These are phyloP conservation scores for Corella eumyota DNA, from an alignment of 23 tunicate species.

Conservation along the genomic window DNA sequence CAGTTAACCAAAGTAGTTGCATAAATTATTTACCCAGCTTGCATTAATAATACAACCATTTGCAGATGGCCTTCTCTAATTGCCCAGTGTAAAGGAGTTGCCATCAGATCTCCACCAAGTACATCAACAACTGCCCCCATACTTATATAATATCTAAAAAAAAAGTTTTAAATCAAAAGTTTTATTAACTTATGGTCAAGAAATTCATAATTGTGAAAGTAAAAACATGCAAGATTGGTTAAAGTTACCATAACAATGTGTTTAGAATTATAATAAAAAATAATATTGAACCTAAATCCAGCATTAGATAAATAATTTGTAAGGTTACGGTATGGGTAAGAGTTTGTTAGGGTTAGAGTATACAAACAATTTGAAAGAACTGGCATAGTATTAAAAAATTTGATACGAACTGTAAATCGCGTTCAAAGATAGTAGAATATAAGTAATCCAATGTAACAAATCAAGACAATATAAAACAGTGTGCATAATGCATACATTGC, in stretches of 20 bases:
- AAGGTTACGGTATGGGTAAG: too few relatives aligned
- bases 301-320: too few relatives aligned
- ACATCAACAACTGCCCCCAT: constrained; percentile 90
- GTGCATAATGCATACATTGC: too few relatives aligned
- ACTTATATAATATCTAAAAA: constrained; percentile 66
- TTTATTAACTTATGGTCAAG: neutral
- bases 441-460: neutral
- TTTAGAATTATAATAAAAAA: too few relatives aligned
- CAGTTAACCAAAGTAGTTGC: neutral
- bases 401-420: too few relatives aligned
- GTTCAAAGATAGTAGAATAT: too few relatives aligned
- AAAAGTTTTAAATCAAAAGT: too few relatives aligned
- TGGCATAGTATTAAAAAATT: too few relatives aligned
- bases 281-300: too few relatives aligned
- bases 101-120: constrained; percentile 86
- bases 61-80: constrained; percentile 86
- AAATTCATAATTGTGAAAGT: neutral
- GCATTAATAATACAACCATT: constrained; percentile 84
- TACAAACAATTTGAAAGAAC: too few relatives aligned
- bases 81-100: constrained; percentile 98
- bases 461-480: too few relatives aligned
- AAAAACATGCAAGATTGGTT: neutral
- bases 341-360: too few relatives aligned
- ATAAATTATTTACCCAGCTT: constrained; percentile 64
- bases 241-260: neutral